Conservation (phyloP, 2,113 vertebrate species). For the Rhabdornis inornatus region DNA sequence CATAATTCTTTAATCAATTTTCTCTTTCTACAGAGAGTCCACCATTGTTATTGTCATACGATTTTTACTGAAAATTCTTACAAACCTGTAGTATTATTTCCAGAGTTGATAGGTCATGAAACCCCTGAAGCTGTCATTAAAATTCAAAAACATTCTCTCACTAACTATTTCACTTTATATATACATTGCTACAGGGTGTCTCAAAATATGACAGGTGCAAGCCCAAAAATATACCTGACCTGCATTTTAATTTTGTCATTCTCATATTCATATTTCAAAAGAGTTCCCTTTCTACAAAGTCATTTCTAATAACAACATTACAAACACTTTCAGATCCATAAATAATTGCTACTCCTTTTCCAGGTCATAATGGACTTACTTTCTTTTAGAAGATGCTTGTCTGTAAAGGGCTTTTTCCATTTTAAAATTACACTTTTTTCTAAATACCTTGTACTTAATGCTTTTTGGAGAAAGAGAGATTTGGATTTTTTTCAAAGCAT, state of each 20-base stretch:
- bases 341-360: background rate
- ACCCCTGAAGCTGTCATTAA: conserved; percentile 48
- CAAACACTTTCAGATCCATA: background rate
- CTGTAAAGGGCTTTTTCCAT: background rate
- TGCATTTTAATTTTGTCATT: conserved; percentile 7
- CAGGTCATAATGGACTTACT: background rate
- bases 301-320: background rate
- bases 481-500: background rate
- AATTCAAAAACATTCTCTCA: conserved; percentile 44
- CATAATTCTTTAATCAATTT: background rate
- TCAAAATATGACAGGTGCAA: conserved; percentile 43
- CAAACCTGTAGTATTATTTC: background rate
- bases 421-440: background rate
- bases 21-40: background rate
- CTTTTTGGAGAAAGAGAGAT: background rate
- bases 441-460: background rate
- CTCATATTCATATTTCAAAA: background rate
- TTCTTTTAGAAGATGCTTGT: background rate
- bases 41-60: background rate
- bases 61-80: background rate
- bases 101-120: conserved; percentile 33
- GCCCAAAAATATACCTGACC: conserved; percentile 1
- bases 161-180: background rate
- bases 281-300: background rate
- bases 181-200: conserved; percentile 17